Conservation (phyloP, 2,888 invertebrate species). For the Apeira syringaria region DNA sequence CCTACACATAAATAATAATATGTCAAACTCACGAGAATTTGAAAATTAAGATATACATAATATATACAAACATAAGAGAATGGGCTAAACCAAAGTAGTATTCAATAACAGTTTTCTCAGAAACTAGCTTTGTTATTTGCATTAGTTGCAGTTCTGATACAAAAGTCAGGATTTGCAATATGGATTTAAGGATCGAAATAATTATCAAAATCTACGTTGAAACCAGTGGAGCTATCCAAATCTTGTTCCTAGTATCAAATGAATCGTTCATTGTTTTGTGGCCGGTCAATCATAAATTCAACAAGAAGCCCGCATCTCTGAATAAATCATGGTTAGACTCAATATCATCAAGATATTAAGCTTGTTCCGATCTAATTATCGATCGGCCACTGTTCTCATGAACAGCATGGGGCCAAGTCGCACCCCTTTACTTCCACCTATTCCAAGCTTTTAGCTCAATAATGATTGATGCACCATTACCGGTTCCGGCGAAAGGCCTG, state of each 20-base stretch:
- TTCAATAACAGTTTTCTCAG: too few species aligned
- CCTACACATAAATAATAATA: too few species aligned
- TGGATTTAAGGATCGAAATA: too few species aligned
- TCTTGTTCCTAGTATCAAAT: not conserved
- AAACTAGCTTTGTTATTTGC: too few species aligned
- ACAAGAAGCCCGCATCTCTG: slow-evolving; percentile 8
- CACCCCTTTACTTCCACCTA: slow-evolving; percentile 40
- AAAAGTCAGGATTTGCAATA: too few species aligned
- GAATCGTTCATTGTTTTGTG: not conserved
- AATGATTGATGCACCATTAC: slow-evolving; percentile 68
- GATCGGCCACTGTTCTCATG: slow-evolving; percentile 19
- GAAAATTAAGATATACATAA: too few species aligned
- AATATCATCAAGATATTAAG: slow-evolving; percentile 9
- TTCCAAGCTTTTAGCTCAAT: slow-evolving; percentile 48
- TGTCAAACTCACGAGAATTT: too few species aligned
- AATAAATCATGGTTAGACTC: slow-evolving; percentile 3
- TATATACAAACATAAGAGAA: too few species aligned
- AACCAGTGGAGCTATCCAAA: too few species aligned
- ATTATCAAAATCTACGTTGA: too few species aligned
- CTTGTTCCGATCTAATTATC: slow-evolving; percentile 6
- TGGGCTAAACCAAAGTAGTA: too few species aligned
- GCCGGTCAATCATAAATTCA: not conserved
- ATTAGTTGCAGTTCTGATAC: too few species aligned
- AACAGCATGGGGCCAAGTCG: slow-evolving; percentile 20
- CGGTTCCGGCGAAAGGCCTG: slow-evolving; percentile 52